Conservation (phyloP, 1,140 invertebrate genomes). For the Calliopsis andreniformis region DNA sequence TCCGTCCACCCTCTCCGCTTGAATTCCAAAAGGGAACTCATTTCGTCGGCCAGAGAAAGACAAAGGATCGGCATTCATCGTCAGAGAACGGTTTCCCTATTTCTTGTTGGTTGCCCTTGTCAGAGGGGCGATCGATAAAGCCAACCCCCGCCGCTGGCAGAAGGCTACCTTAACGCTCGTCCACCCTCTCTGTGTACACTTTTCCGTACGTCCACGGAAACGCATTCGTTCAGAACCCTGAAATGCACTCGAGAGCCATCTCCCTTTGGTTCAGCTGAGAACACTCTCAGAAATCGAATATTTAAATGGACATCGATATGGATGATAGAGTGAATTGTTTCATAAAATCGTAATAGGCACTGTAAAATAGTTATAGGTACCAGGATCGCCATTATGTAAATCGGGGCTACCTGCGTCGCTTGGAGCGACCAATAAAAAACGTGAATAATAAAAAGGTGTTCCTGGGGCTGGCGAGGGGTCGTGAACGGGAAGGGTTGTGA, state of each 20-base stretch:
- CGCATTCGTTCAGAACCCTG: constrained; percentile 1
- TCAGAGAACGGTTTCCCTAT: constrained; percentile 71
- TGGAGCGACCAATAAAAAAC: constrained; percentile 64
- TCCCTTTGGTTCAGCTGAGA: background rate
- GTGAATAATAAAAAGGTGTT: constrained; percentile 73
- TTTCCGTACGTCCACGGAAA: constrained; percentile 13
- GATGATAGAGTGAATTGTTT: too few relatives aligned
- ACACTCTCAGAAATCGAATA: background rate
- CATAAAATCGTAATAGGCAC: too few relatives aligned
- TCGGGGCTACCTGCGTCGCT: constrained; percentile 41
- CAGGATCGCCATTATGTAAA: constrained; percentile 69
- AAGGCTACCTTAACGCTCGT: constrained; percentile 48
- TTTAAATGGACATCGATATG: too few relatives aligned
- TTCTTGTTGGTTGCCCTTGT: constrained; percentile 75
- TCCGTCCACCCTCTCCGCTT: background rate
- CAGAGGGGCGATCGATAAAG: constrained; percentile 74
- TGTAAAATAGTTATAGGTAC: background rate
- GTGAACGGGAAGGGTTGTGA: constrained; percentile 69
- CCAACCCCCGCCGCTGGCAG: constrained; percentile 40
- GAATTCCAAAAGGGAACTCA: constrained; percentile 5
- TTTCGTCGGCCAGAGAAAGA: constrained; percentile 53
- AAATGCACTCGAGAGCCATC: constrained; percentile 14
- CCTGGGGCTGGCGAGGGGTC: constrained; percentile 57
- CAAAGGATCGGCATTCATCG: constrained; percentile 70
- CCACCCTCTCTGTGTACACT: constrained; percentile 38